Evolutionary conservation across 2,113 vertebrate species (phyloP).

Genomic region (Toxostoma redivivum): DNA sequence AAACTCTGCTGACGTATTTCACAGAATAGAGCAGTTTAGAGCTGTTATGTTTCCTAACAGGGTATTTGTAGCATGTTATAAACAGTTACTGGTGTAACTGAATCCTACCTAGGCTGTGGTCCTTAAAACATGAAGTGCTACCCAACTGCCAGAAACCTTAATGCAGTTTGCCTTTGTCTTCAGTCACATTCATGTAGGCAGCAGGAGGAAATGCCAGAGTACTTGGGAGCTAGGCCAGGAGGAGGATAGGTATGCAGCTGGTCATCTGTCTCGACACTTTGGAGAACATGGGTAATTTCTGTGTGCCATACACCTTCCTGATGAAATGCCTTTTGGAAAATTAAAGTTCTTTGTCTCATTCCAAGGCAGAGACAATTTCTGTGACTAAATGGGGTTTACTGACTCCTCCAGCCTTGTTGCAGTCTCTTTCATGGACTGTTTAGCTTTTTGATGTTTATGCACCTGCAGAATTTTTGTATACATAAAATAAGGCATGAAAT

Average conservation of each 20-base stretch:
- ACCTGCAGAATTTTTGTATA: neutral
- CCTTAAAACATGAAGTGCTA: neutral
- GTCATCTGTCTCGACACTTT: neutral
- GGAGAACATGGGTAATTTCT: slow-evolving; percentile 12
- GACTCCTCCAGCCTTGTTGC: neutral
- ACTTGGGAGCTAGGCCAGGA: slow-evolving; percentile 45
- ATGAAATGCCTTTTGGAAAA: slow-evolving; percentile 44
- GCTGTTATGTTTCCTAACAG: slow-evolving; percentile 15
- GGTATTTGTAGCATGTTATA: slow-evolving; percentile 40
- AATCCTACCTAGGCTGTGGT: neutral
- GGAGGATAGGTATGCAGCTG: slow-evolving; percentile 54
- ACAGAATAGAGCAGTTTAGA: neutral
- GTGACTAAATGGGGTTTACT: slow-evolving; percentile 10
- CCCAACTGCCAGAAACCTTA: slow-evolving; percentile 23
- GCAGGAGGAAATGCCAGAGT: slow-evolving; percentile 26
- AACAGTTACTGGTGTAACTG: slow-evolving; percentile 20
- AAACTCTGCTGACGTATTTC: neutral
- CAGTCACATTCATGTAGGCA: neutral
- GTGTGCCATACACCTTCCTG: neutral
- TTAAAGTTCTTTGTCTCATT: neutral
- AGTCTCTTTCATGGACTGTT: neutral
- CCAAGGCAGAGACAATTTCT: neutral
- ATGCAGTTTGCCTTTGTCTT: slow-evolving; percentile 32
- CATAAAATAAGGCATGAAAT: neutral
- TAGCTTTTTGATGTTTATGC: neutral